Base-by-base conservation (phyloP, 2,888 invertebrate species). In the Melanchra persicariae region DNA sequence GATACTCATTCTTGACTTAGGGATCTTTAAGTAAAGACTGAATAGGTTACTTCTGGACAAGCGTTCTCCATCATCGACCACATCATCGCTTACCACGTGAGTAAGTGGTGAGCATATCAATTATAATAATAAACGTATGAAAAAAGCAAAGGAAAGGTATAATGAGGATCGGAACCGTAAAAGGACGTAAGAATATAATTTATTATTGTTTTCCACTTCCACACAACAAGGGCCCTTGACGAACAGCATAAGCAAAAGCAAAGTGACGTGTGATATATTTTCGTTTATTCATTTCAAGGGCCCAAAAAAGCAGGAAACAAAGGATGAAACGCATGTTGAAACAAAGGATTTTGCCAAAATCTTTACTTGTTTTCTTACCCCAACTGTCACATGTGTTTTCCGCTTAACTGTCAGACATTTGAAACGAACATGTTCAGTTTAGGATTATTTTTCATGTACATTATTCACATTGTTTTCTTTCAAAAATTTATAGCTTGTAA, bases 391-490 rank as follows among this genome's bases (percentile, higher is more conserved):
- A 19, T 34, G 8, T 12, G 34, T 58, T 79, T 63, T 58, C 40
- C 58, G 26, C 47, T 34, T 47, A 70, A 47, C 63, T 22, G 40
- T 58, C 51, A 73, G 51, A 57, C n/a, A 40, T 51, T 71, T 57
- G 45, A 40, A 51, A 45, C 45, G 49, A 24, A 30, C 55, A 45
- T 51, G 54, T 72, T 7, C 34, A 9, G 12, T 61, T 51, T n/a
- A 17, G 52, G 51, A 52, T 79, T 73, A 63, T 58, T 51, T 47
- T 17, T 5, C 22, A 10, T 17, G 51, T 58, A 34, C 37, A 61
- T 74, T 57, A 40, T 74, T 55, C 19, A 9, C 40, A 54, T 78
- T 59, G 55, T 72, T 72, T 72, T 74, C 49, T 45, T 47, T 10
- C 0, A 6, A 61, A 61, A n/a, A 72, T 78, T 58, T 72, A 78